Conservation (phyloP, 2,888 invertebrate species). For the Chironomus riparius region DNA sequence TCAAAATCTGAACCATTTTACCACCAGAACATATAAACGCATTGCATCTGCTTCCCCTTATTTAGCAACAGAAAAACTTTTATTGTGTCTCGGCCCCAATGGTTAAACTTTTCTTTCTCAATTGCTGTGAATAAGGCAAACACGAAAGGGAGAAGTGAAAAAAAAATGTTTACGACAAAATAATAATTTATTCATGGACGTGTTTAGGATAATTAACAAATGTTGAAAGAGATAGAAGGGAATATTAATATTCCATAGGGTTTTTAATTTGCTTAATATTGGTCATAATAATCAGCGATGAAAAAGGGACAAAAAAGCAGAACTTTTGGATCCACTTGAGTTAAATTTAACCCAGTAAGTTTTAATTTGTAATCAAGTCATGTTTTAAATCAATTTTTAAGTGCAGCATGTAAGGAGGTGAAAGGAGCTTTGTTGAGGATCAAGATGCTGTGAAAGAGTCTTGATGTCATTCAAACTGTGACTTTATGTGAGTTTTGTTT, state of each 20-base stretch:
- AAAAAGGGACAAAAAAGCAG: neutral
- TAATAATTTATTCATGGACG: conserved; percentile 24
- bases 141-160: no score
- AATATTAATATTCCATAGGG: conserved; percentile 15
- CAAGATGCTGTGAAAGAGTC: no score
- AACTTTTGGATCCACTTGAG: neutral
- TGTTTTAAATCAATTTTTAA: neutral
- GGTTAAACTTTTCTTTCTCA: neutral
- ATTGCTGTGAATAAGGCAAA: no score
- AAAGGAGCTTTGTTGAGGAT: no score
- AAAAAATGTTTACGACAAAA: neutral
- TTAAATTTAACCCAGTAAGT: neutral
- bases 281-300: neutral
- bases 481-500: no score
- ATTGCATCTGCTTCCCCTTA: neutral
- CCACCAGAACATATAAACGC: neutral
- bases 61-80: neutral
- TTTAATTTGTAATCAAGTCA: neutral
- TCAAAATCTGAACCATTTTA: no score
- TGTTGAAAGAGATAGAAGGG: neutral
- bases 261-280: conserved; percentile 3
- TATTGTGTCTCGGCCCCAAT: neutral
- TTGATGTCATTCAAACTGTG: no score
- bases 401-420: no score
- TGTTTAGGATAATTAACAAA: conserved; percentile 25